These are phyloP conservation scores for Nomada ruficornis DNA, from an alignment of 2,888 invertebrate species.

Conservation along the genomic window DNA sequence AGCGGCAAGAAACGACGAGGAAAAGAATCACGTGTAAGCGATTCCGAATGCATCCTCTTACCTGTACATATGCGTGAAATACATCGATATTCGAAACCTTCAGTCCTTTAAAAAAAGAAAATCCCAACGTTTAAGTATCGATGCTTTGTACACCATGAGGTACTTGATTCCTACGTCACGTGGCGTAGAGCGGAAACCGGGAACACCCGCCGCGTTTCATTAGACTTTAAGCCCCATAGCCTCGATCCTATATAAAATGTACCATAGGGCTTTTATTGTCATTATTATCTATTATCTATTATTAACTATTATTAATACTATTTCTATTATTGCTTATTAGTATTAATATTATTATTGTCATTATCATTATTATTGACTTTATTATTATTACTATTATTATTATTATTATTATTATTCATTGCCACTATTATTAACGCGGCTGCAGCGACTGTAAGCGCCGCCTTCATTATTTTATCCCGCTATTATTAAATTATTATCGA, in stretches of 20 bases:
- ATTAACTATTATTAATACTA: conserved; percentile 73
- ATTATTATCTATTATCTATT: conserved; percentile 67
- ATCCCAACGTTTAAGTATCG: conserved; percentile 58
- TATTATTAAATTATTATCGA: conserved; percentile 75
- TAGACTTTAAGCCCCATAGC: conserved; percentile 74
- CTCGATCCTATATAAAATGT: conserved; percentile 81
- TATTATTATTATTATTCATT: conserved; percentile 71
- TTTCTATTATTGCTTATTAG: conserved; percentile 78
- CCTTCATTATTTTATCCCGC: conserved; percentile 76
- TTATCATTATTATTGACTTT: conserved; percentile 73
- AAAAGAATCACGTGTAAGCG: conserved; percentile 29
- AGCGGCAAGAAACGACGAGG: conserved; percentile 1
- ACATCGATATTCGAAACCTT: conserved; percentile 58
- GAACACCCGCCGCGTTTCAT: conserved; percentile 61
- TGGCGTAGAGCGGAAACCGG: conserved; percentile 53
- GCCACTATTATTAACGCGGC: conserved; percentile 71
- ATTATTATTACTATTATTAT: conserved; percentile 70
- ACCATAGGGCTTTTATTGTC: conserved; percentile 75
- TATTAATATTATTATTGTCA: conserved; percentile 65
- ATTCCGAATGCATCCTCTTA: conserved; percentile 49
- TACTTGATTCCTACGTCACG: conserved; percentile 55
- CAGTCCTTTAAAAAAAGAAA: background rate
- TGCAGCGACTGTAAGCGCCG: conserved; percentile 70
- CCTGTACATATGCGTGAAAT: conserved; percentile 69
- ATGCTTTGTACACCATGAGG: conserved; percentile 57